Conservation (phyloP, 2,888 invertebrate genomes). For the Hyalella azteca region DNA sequence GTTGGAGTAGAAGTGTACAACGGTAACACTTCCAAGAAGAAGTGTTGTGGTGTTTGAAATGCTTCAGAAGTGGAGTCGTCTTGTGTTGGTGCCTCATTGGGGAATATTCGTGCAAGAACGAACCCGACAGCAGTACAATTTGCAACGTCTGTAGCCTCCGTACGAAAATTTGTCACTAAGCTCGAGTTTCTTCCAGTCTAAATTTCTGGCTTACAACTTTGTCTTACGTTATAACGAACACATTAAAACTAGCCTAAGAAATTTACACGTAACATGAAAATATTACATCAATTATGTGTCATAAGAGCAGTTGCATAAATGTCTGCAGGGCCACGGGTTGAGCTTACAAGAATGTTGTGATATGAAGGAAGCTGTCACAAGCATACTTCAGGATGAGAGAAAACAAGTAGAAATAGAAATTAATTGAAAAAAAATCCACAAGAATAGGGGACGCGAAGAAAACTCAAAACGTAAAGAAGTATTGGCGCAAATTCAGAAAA, state of each 20-base stretch:
- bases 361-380: not conserved
- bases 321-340: not conserved
- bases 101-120: not conserved
- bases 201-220: not conserved
- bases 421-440: not conserved
- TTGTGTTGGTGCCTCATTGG: not conserved
- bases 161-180: not conserved
- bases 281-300: not conserved
- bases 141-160: not conserved
- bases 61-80: not conserved
- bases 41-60: not conserved
- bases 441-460: not conserved
- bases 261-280: not conserved
- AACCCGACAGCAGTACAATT: not conserved
- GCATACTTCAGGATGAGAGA: not conserved
- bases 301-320: not conserved
- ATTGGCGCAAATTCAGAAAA: no score
- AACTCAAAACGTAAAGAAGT: not conserved
- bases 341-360: not conserved
- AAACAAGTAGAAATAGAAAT: not conserved
- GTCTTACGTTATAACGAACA: not conserved
- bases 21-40: not conserved
- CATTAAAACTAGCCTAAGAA: not conserved
- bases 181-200: no score
- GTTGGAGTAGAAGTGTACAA: not conserved